Base-by-base conservation (phyloP, 2,888 invertebrate species). In the Leucania comma region DNA sequence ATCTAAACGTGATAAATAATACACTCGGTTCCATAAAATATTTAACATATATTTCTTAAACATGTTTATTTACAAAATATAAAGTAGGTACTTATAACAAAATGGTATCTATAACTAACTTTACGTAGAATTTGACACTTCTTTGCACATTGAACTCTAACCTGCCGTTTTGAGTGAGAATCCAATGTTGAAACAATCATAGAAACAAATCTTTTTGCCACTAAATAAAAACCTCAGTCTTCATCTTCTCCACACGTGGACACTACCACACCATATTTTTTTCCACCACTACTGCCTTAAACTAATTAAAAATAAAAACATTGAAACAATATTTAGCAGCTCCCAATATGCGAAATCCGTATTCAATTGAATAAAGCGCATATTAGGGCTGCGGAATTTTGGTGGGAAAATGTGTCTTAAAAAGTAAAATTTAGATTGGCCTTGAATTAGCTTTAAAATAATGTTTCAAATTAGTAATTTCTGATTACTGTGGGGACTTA, bases 191-290 rank as follows among this genome's bases (percentile, higher is more conserved):
- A 73, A 82, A 79, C 67, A 77, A 78, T 69, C 54, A 22, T 71
- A 72, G 59, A 80, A 73, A 72, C 69, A 69, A 24, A 72, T 70
- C 58, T 78, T 42, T 38, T 78, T 81, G 84, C 57, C 56, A 68
- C 72, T 83, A 78, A 86, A 87, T 86, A 87, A 88, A 88, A 90
- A 88, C 88, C 85, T 92, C 92, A 91, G 92, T 92, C 92, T 91
- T 91, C 82, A 84, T 80, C 79, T 83, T 83, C 71, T 76, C 83
- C 85, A 77, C 26, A 42, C 59, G 56, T 65, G 73, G 79, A 69
- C 75, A 66, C n/a, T n/a, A n/a, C 77, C 74, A 84, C 76, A 77
- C 83, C 80, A 61, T 73, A 68, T 67, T 69, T 67, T n/a, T 81
- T 72, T 58, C 71, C 68, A 81, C 72, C 67, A 68, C 54, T 76